Evolutionary conservation across 2,113 vertebrate species (phyloP).

Genomic region (Phoxinus phoxinus): DNA sequence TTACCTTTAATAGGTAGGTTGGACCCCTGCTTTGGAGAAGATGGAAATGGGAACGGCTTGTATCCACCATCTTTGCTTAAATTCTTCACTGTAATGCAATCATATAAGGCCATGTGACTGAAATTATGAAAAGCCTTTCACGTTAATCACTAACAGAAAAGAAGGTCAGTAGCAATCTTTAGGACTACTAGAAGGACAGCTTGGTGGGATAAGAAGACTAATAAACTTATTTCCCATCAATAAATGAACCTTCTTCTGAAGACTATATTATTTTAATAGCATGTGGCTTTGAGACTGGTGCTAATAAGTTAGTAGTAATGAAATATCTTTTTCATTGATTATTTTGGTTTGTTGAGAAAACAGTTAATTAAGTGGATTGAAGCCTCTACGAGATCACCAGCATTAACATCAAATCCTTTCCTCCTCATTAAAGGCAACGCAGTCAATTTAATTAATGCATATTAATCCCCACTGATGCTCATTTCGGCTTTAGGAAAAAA

Average conservation of each 20-base stretch:
- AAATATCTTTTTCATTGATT: conserved; percentile 83
- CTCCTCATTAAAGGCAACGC: conserved; percentile 94
- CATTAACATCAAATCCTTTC: conserved; percentile 94
- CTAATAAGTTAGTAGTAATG: conserved; percentile 62
- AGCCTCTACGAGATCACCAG: conserved; percentile 88
- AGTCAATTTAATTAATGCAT: conserved; percentile 97
- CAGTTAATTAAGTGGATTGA: conserved; percentile 88
- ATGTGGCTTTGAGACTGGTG: conserved; percentile 55
- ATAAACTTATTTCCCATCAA: conserved; percentile 51
- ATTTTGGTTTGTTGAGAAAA: conserved; percentile 86
- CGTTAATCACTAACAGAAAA: neutral
- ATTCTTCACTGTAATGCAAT: neutral
- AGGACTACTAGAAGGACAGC: conserved; percentile 22
- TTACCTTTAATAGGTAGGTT: too few relatives aligned
- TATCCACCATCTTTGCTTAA: neutral
- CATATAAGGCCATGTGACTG: neutral
- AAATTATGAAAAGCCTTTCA: neutral
- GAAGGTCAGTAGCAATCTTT: conserved; percentile 26
- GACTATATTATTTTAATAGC: conserved; percentile 65
- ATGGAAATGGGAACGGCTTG: neutral
- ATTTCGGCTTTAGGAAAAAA: conserved; percentile 82
- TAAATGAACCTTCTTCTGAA: conserved; percentile 51
- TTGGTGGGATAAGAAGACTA: conserved; percentile 20
- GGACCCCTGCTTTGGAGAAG: neutral
- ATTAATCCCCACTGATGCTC: conserved; percentile 95